Conservation (phyloP, 2,113 vertebrate genomes). For the Carassius carassius region DNA sequence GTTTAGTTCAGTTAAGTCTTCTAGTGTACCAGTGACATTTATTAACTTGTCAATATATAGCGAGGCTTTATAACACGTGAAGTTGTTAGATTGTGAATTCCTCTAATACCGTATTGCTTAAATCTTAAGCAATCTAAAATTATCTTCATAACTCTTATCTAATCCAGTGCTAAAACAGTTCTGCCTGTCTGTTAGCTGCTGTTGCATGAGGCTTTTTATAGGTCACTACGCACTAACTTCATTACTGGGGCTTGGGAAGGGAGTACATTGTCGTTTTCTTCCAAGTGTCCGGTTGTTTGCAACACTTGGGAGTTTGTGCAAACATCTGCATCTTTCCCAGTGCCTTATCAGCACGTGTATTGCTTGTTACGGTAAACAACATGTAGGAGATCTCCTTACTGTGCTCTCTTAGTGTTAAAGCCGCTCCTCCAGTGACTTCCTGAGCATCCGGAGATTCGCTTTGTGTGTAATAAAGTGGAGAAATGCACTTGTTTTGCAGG, state of each 20-base stretch:
- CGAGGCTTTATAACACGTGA: background rate
- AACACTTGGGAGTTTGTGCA: background rate
- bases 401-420: no score
- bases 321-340: slow-evolving; percentile 16
- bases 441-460: background rate
- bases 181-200: background rate
- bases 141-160: slow-evolving; percentile 60
- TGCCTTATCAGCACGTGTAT: background rate
- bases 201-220: slow-evolving; percentile 45
- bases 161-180: slow-evolving; percentile 56
- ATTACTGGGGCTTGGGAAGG: slow-evolving; percentile 12
- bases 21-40: background rate
- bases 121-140: no score
- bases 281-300: background rate
- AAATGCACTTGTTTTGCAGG: background rate
- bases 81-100: background rate
- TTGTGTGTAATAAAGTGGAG: background rate
- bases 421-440: no score
- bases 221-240: slow-evolving; percentile 34
- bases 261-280: background rate
- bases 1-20: no score
- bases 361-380: background rate
- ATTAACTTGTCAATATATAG: background rate
- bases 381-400: no score
- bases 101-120: background rate